Evolutionary conservation across 2,888 invertebrate species (phyloP).

Genomic region (Mechanitis mazaeus): DNA sequence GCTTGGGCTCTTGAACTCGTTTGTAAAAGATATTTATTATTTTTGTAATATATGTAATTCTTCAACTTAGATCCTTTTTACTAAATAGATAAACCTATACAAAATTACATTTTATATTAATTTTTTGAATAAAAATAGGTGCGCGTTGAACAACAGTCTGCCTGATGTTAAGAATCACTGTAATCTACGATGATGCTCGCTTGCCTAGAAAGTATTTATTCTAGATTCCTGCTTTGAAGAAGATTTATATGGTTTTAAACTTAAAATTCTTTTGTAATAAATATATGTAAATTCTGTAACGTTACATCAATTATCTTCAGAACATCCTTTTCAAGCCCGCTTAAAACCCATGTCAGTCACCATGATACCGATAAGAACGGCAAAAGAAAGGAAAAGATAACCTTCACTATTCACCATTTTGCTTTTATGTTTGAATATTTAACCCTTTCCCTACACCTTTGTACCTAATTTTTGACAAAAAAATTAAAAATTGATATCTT

Average conservation of each 20-base stretch:
- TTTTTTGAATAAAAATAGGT: too few relatives aligned
- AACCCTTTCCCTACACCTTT: background rate
- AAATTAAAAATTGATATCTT: too few relatives aligned
- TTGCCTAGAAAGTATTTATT: background rate
- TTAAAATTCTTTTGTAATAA: background rate
- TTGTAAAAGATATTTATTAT: too few relatives aligned
- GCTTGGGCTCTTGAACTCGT: too few relatives aligned
- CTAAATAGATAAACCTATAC: too few relatives aligned
- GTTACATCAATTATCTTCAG: conserved; percentile 4
- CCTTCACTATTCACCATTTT: background rate
- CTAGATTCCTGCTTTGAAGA: background rate
- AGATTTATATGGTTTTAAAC: background rate
- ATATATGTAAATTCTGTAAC: conserved; percentile 5
- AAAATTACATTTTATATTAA: too few relatives aligned
- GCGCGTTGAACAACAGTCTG: too few relatives aligned
- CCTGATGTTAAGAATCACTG: too few relatives aligned
- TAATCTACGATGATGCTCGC: too few relatives aligned
- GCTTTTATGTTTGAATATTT: background rate
- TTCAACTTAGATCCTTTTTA: too few relatives aligned
- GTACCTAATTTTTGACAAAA: too few relatives aligned
- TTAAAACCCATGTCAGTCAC: conserved; percentile 4
- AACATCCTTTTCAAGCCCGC: conserved; percentile 5
- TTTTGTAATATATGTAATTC: too few relatives aligned
- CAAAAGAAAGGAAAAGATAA: background rate
- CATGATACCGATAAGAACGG: conserved; percentile 4